phyloP scores from a whole-genome alignment of 2,113 vertebrate genomes.

The Triplophysa tibetana region DNA sequence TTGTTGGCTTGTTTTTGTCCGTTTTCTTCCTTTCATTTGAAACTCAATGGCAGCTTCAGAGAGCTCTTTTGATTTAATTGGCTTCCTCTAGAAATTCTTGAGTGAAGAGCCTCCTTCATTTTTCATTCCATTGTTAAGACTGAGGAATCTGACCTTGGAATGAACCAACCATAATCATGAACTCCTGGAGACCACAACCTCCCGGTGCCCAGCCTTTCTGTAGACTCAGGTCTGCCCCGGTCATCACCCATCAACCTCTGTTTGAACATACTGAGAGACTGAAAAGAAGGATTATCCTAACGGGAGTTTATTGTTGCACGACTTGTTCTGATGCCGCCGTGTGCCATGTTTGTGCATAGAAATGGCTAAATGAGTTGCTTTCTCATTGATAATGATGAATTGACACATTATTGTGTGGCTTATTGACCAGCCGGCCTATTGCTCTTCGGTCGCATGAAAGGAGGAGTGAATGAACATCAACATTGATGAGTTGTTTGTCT shows the following conservation, averaged over 20 bases:
- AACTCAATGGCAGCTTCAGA: constrained; percentile 14
- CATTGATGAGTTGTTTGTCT: constrained; percentile 53
- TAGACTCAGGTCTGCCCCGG: constrained; percentile 43
- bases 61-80: constrained; percentile 17
- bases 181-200: constrained; percentile 59
- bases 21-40: constrained; percentile 13
- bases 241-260: constrained; percentile 36
- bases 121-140: constrained; percentile 55
- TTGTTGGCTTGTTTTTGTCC: background rate
- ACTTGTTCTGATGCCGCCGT: constrained; percentile 65
- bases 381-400: constrained; percentile 48
- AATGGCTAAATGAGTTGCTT: constrained; percentile 63
- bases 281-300: constrained; percentile 66
- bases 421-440: constrained; percentile 50
- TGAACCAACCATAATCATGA: constrained; percentile 62
- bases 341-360: constrained; percentile 61
- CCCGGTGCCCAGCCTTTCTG: constrained; percentile 37
- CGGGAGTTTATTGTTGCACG: constrained; percentile 63
- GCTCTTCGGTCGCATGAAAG: constrained; percentile 44
- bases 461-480: constrained; percentile 44
- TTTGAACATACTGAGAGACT: constrained; percentile 53
- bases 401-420: constrained; percentile 36
- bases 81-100: constrained; percentile 19
- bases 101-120: constrained; percentile 67
- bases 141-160: constrained; percentile 60